Base-by-base conservation (phyloP, 2,888 invertebrate genomes). In the Tenthredo mesomela region DNA sequence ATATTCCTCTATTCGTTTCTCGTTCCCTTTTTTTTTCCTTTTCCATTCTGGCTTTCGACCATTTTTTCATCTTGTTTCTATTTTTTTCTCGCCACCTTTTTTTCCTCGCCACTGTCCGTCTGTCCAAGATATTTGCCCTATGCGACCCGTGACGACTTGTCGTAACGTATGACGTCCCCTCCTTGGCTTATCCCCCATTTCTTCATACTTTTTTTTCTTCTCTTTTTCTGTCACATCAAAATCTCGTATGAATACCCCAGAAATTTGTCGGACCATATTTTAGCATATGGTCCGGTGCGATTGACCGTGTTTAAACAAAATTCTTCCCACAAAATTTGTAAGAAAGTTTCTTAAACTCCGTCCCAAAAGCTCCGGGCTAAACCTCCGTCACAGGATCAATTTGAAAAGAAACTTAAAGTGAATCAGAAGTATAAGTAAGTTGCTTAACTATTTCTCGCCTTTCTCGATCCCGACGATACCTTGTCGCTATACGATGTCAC, bases 11-110 rank as follows among this genome's bases (percentile, higher is more conserved):
- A 82, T 70, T 82, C 50, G 43, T 67, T 82, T 15, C 82, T 33
- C 82, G 29, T 67, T 65, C 77, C 33, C 12, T 85, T 70, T 15
- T 50, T 43, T 78, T 71, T 70, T 15, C 61, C 43, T 78, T 71
- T 47, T 78, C 67, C 71, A 71, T 84, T 84, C 58, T 29, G 61
- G 73, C 43, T 85, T 82, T 84, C 50, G 43, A 58, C 67, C 58
- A 73, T 82, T 80, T 82, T 75, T 84, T 58, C 80, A 50, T 75
- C 77, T 65, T 50, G 33, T 61, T 73, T 70, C 61, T 82, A 21
- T 61, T 25, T 58, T 84, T 75, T 83, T 54, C 58, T 54, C 70
- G 37, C 67, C 82, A 73, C 67, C 78, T 85, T 80, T 85, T 85
- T 86, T 85, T 82, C 84, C 67, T 15, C 43, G 25, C 82, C 82